phyloP scores from a whole-genome alignment of 1,140 invertebrate genomes.

The Thaumetopoea pityocampa region DNA sequence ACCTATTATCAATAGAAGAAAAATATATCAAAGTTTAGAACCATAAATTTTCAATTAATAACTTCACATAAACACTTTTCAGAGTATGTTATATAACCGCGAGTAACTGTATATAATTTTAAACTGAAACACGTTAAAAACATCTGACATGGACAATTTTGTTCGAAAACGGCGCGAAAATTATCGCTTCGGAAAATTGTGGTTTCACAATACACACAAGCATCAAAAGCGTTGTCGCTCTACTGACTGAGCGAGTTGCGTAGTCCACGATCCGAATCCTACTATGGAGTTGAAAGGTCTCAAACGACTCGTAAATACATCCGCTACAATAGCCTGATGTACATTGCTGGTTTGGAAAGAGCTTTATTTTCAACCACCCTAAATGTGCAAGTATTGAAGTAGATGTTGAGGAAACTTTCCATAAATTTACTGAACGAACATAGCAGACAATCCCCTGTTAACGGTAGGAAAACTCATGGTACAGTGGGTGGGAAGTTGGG shows the following conservation, averaged over 20 bases:
- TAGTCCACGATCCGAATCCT: conserved; percentile 11
- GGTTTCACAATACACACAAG: conserved; percentile 15
- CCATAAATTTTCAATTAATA: conserved; percentile 6
- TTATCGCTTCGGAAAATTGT: conserved; percentile 14
- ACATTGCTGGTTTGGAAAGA: conserved; percentile 8
- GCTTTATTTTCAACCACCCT: background rate
- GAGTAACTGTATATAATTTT: conserved; percentile 4
- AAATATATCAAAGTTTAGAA: no score
- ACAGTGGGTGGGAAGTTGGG: conserved; percentile 13
- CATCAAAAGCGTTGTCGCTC: conserved; percentile 26
- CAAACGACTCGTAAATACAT: conserved; percentile 5
- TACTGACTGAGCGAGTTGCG: conserved; percentile 25
- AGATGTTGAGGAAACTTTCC: conserved; percentile 1
- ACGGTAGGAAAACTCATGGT: conserved; percentile 22
- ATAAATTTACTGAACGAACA: background rate
- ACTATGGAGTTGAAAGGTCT: conserved; percentile 16
- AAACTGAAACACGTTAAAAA: conserved; percentile 27
- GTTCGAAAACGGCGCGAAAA: conserved; percentile 23
- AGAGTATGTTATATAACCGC: conserved; percentile 12
- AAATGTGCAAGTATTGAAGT: background rate
- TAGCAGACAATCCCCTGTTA: conserved; percentile 22
- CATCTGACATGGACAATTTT: conserved; percentile 15
- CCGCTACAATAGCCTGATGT: background rate
- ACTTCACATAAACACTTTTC: conserved; percentile 18
- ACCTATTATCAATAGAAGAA: no score